Evolutionary conservation across 2,113 vertebrate genomes (phyloP), one percentile per base, ranked within the genome.

Genomic region (Tragelaphus buxtoni): DNA sequence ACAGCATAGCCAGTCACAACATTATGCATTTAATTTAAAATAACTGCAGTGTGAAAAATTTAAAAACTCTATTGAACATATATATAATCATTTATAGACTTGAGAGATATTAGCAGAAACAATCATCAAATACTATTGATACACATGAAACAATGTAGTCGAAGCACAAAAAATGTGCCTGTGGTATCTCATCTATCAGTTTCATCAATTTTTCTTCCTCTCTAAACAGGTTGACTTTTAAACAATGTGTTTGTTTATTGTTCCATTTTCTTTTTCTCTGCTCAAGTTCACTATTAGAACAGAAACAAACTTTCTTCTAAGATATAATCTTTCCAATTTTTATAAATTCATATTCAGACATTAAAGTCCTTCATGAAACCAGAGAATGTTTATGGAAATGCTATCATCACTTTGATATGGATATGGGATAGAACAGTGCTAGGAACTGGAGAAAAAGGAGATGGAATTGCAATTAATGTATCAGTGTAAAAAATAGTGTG

Each of bases 21-120:
- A 84, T 7, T 55, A 90, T 87, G n/a, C 30, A 91, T 81, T 82
- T 77, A 83, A 14, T 94, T 87, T 88, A 77, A 95, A 93, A 28
- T 55, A 77, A 92, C 32, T 90, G 2, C 26, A 94, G 28, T 77
- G 49, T 93, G 10, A 94, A 91, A 94, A 85, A 55, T 20, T 30
- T 20, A 47, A 84, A 86, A 49, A 26, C 30, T 83, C 2, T 24
- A 30, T 58, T 76, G n/a, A 77, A 91, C 55, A 77, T n/a, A 72
- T 9, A 51, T 35, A 39, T 49, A 12, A 90, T 58, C 17, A 58
- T 69, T 45, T 85, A 69, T 77, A 92, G 28, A 53, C 45, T 53
- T 76, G 2, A 91, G 88, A 90, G 35, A 82, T 45, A 14, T 16
- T 72, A n/a, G 26, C 13, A 97, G 16, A 91, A 69, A 85, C 53